These are phyloP conservation scores for Eubasilissa splendida DNA, from an alignment of 2,888 invertebrate species.

Conservation along the genomic window DNA sequence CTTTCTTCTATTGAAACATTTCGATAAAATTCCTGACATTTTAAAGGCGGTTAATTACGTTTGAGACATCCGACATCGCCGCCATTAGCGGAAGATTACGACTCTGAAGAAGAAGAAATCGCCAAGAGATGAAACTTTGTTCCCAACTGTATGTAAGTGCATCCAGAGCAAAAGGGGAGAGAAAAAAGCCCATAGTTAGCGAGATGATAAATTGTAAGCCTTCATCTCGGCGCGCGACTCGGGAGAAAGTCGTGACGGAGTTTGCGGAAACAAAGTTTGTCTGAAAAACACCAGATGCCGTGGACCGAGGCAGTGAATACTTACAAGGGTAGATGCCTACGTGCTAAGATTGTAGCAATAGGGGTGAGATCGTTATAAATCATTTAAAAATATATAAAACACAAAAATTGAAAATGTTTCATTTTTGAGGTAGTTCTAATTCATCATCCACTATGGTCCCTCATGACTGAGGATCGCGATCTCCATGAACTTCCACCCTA, in stretches of 20 bases:
- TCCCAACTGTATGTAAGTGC: slow-evolving; percentile 1
- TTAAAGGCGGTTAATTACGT: slow-evolving; percentile 18
- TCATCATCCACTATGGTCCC: too few relatives aligned
- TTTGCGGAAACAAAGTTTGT: slow-evolving; percentile 16
- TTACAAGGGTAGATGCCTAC: too few relatives aligned
- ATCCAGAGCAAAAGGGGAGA: slow-evolving; percentile 15
- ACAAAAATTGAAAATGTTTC: too few relatives aligned
- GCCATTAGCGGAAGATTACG: slow-evolving; percentile 15
- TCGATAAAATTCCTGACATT: background rate
- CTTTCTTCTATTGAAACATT: too few relatives aligned
- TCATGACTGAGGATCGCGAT: too few relatives aligned
- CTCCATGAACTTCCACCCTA: too few relatives aligned
- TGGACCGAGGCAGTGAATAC: background rate
- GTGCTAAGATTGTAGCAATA: too few relatives aligned
- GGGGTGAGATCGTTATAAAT: too few relatives aligned
- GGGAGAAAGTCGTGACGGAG: background rate
- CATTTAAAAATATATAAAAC: too few relatives aligned
- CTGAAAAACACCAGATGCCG: slow-evolving; percentile 15
- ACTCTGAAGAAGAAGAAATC: background rate
- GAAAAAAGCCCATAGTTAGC: background rate
- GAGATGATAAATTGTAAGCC: slow-evolving; percentile 21
- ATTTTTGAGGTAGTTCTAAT: too few relatives aligned
- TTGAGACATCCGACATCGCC: background rate
- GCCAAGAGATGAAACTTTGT: slow-evolving; percentile 14
- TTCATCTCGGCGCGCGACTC: background rate